Percentiles rank a stretch among this genome's conserved stretches.
Conservation (phyloP, 2,888 invertebrate species). For the Resseliella maxima region DNA sequence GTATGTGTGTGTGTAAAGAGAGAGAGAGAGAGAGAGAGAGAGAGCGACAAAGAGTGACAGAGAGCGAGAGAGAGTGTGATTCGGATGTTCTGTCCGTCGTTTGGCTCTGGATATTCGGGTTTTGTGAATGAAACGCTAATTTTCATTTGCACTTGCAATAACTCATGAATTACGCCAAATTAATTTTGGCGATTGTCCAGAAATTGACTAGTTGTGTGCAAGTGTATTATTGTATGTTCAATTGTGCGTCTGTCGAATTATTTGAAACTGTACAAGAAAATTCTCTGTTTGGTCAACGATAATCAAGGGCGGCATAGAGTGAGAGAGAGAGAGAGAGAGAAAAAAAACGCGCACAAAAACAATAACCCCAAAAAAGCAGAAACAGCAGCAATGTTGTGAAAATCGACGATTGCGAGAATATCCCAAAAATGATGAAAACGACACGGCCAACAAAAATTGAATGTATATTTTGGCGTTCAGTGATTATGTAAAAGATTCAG, state of each 20-base stretch:
- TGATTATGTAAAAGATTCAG: neutral
- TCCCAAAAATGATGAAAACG: neutral
- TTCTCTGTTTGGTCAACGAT: neutral
- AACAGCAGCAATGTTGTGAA: neutral
- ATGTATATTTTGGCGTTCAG: neutral
- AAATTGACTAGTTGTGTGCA: conserved; percentile 17
- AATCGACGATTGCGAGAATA: neutral
- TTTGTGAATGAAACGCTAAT: conserved; percentile 56
- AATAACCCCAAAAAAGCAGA: no score
- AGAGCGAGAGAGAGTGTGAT: no score
- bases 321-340: no score
- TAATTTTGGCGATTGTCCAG: conserved; percentile 56
- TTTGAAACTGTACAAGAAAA: neutral
- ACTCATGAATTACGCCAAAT: conserved; percentile 57
- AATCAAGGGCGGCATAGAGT: no score
- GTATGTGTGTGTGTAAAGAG: no score
- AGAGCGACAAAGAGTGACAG: neutral
- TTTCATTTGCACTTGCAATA: conserved; percentile 56
- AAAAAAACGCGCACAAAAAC: no score
- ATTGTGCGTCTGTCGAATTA: neutral
- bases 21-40: neutral
- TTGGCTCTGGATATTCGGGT: neutral
- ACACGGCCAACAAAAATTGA: neutral
- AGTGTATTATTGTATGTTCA: neutral
- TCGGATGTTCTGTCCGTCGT: neutral